phyloP scores from a whole-genome alignment of 2,797 vertebrate species.

The Siniperca obscura region DNA sequence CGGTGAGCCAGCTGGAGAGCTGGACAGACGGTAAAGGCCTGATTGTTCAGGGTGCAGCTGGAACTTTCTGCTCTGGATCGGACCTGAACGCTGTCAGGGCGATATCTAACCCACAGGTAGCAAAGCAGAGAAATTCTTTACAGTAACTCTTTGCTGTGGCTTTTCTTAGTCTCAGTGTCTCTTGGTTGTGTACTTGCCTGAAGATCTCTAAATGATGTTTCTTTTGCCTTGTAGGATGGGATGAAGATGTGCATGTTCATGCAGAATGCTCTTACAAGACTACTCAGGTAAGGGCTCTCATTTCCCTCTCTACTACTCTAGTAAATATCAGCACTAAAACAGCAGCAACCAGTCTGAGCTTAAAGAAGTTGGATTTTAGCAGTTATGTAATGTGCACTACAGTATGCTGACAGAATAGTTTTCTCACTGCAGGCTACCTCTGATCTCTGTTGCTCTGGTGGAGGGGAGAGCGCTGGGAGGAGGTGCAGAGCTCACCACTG shows the following conservation, averaged over 20 bases:
- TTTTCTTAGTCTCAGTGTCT: no score
- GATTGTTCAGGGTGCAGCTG: conserved; percentile 89
- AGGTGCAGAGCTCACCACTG: conserved; percentile 93
- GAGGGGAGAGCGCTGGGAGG: conserved; percentile 94
- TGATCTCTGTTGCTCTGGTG: conserved; percentile 93
- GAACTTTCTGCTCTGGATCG: conserved; percentile 95
- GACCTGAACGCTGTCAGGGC: conserved; percentile 92
- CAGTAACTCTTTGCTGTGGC: neutral
- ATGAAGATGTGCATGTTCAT: conserved; percentile 97
- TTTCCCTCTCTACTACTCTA: neutral
- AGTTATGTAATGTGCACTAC: conserved; percentile 12
- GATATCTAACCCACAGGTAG: conserved; percentile 88
- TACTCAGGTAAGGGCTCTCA: conserved; percentile 87
- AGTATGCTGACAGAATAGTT: conserved; percentile 57
- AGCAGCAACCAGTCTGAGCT: neutral
- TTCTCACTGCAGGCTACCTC: conserved; percentile 88
- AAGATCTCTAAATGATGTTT: neutral
- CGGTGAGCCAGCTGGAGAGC: conserved; percentile 89
- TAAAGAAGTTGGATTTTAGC: neutral
- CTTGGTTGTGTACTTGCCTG: neutral
- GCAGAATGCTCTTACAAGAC: conserved; percentile 93
- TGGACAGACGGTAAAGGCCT: conserved; percentile 96
- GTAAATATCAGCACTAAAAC: neutral
- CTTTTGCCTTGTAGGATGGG: conserved; percentile 88
- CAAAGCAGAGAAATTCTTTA: neutral